Evolutionary conservation across 2,113 vertebrate species (phyloP).

Genomic region (Pollimyrus isidori): DNA sequence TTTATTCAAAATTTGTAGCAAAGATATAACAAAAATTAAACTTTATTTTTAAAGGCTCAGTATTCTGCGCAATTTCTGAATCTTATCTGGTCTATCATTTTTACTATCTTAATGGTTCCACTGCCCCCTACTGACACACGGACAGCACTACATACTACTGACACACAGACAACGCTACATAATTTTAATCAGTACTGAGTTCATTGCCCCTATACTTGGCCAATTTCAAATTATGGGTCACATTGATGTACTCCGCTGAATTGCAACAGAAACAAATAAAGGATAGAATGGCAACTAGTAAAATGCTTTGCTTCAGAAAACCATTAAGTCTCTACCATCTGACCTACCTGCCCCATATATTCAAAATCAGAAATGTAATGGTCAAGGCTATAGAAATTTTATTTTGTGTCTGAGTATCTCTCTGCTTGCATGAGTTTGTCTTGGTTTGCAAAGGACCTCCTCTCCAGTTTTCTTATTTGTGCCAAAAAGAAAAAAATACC

Average conservation of each 20-base stretch:
- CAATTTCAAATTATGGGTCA: not conserved
- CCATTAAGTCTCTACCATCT: not conserved
- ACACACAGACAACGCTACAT: no score
- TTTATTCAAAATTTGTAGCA: not conserved
- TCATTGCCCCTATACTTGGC: not conserved
- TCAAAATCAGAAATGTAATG: not conserved
- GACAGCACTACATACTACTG: not conserved
- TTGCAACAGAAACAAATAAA: not conserved
- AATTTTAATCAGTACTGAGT: no score
- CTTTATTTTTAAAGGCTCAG: not conserved
- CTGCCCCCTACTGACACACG: slow-evolving; percentile 9
- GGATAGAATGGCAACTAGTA: not conserved
- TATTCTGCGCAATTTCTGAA: not conserved
- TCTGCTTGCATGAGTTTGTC: not conserved
- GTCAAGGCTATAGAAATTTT: not conserved
- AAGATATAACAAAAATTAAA: not conserved
- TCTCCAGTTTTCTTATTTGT: not conserved
- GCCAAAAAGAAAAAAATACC: not conserved
- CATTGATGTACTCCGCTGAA: not conserved
- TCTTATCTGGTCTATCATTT: not conserved
- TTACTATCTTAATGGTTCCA: not conserved
- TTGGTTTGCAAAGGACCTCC: not conserved
- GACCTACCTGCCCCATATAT: not conserved
- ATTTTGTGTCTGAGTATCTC: not conserved
- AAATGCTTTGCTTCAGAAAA: not conserved